Evolutionary conservation across 2,113 vertebrate species (phyloP).

Genomic region (Cromileptes altivelis): DNA sequence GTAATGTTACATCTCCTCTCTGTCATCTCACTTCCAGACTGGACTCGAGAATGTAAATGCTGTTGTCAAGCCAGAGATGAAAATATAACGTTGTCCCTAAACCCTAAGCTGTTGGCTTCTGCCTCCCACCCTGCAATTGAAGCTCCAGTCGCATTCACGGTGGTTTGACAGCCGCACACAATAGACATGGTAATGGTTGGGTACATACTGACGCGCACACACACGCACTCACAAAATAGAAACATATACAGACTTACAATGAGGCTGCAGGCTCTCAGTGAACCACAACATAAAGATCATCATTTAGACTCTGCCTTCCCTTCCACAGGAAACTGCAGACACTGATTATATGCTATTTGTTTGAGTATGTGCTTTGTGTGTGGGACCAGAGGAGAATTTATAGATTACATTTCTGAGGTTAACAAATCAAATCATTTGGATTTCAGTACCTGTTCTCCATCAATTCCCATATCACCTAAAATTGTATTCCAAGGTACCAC

Average conservation of each 20-base stretch:
- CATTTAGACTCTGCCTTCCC: constrained; percentile 69
- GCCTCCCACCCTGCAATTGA: constrained; percentile 68
- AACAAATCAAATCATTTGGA: constrained; percentile 12
- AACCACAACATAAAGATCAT: constrained; percentile 78
- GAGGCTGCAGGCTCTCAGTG: constrained; percentile 71
- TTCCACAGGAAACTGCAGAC: constrained; percentile 70
- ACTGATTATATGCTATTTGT: constrained; percentile 77
- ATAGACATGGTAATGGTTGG: constrained; percentile 76
- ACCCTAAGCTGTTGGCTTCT: constrained; percentile 43
- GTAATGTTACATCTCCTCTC: not conserved
- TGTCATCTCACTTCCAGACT: constrained; percentile 20
- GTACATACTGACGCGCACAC: constrained; percentile 45
- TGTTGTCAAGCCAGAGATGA: constrained; percentile 54
- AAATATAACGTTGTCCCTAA: constrained; percentile 63
- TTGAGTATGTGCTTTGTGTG: constrained; percentile 26
- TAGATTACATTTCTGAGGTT: constrained; percentile 34
- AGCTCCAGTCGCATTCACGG: constrained; percentile 60
- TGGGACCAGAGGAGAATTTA: constrained; percentile 38
- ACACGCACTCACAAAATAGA: constrained; percentile 60
- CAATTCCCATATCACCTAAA: not conserved
- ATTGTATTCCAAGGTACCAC: not conserved
- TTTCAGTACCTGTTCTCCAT: constrained; percentile 2
- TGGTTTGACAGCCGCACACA: constrained; percentile 69
- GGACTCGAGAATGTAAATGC: constrained; percentile 46
- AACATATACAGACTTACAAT: constrained; percentile 59